Percentiles rank a stretch among this genome's conserved stretches.
Evolutionary conservation across 2,113 vertebrate genomes (phyloP).

Genomic region (Antechinus stuartii): DNA sequence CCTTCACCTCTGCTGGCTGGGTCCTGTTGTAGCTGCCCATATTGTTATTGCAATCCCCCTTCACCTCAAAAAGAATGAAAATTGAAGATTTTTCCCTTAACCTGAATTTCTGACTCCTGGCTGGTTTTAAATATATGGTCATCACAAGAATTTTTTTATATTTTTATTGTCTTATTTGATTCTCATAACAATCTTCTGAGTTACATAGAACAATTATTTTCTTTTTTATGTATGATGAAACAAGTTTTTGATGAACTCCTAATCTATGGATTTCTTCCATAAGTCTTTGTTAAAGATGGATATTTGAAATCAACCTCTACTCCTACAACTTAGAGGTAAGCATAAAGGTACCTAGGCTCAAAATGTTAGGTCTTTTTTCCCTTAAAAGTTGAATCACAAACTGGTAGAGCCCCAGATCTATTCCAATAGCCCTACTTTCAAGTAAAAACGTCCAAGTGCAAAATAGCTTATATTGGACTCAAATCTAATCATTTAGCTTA

Average conservation of each 20-base stretch:
- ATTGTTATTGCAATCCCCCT: too few species aligned
- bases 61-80: too few species aligned
- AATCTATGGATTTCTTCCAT: neutral
- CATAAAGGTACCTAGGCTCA: neutral
- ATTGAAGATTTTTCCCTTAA: too few species aligned
- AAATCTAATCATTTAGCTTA: neutral
- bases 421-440: fast-evolving
- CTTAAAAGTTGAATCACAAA: neutral
- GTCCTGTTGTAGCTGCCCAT: too few species aligned
- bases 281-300: neutral
- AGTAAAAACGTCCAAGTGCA: neutral
- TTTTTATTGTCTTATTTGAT: neutral
- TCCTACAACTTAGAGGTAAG: neutral
- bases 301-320: neutral
- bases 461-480: neutral
- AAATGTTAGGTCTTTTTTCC: neutral
- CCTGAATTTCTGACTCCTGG: too few species aligned
- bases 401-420: neutral
- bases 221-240: neutral
- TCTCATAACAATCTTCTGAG: neutral
- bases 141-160: neutral
- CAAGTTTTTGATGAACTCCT: neutral
- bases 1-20: too few species aligned
- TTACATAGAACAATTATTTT: neutral
- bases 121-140: too few species aligned